Evolutionary conservation across 2,797 vertebrate genomes (phyloP).

Genomic region (Galaxias olidus): DNA sequence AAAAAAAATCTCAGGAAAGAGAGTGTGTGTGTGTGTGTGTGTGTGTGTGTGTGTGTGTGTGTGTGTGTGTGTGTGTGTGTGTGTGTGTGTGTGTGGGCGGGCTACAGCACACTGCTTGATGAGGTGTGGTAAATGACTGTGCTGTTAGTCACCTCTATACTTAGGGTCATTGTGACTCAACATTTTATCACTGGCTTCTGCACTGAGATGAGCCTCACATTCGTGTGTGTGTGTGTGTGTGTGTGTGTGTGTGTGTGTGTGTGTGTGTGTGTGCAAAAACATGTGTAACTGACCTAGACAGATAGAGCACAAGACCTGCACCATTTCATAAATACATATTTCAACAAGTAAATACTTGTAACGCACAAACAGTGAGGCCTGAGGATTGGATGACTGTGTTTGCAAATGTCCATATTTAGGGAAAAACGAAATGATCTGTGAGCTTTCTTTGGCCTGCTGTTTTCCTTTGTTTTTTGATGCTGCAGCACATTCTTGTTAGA

Average conservation of each 20-base stretch:
- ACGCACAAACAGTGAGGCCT: neutral
- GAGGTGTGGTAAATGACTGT: conserved; percentile 23
- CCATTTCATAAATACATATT: too few relatives aligned
- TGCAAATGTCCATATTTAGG: conserved; percentile 38
- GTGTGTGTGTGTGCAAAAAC: conserved; percentile 11
- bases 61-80: conserved; percentile 2
- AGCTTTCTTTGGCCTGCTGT: conserved; percentile 60
- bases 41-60: conserved; percentile 1
- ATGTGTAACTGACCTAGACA: too few relatives aligned
- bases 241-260: conserved; percentile 14
- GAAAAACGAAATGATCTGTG: conserved; percentile 55
- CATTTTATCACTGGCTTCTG: conserved; percentile 52
- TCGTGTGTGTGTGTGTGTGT: conserved; percentile 21
- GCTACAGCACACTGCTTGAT: conserved; percentile 25
- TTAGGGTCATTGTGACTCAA: conserved; percentile 36
- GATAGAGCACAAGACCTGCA: too few relatives aligned
- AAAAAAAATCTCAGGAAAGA: too few relatives aligned
- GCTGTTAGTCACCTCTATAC: conserved; percentile 40
- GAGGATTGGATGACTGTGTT: conserved; percentile 44
- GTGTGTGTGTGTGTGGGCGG: neutral
- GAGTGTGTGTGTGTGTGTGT: neutral
- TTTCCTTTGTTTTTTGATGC: conserved; percentile 62
- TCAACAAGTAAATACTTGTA: too few relatives aligned
- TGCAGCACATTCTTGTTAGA: conserved; percentile 67
- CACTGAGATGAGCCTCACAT: conserved; percentile 12